Evolutionary conservation across 2,113 vertebrate genomes (phyloP).

Genomic region (rat (Rattus norvegicus)): DNA sequence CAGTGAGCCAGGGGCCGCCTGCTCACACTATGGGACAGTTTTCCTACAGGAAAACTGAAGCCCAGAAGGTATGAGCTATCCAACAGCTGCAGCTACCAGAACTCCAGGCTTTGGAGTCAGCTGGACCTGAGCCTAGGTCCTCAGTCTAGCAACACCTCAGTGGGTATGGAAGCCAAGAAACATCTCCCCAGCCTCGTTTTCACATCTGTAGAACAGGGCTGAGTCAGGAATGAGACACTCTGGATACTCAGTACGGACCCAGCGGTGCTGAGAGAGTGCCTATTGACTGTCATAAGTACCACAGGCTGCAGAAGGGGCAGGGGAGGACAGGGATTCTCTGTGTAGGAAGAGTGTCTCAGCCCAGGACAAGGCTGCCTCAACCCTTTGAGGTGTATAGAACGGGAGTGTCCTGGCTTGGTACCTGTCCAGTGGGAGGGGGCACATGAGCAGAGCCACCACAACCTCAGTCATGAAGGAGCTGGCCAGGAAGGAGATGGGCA

Average conservation of each 20-base stretch:
- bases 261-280: background rate
- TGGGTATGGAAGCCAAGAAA: background rate
- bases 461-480: constrained; percentile 80
- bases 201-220: background rate
- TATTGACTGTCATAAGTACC: too few species aligned
- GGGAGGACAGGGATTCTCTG: background rate
- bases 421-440: constrained; percentile 81
- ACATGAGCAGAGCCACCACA: constrained; percentile 78
- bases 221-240: background rate
- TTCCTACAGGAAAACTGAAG: background rate
- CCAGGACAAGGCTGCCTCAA: background rate
- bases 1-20: fast-evolving
- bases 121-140: background rate
- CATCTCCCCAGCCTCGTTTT: background rate
- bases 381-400: background rate
- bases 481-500: constrained; percentile 74
- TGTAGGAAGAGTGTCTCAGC: background rate
- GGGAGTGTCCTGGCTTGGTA: constrained; percentile 8
- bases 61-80: background rate
- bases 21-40: background rate
- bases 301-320: background rate
- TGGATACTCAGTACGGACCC: background rate
- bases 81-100: background rate
- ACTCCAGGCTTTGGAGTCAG: background rate
- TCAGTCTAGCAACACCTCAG: background rate